These are phyloP conservation scores for Toxonevra muliebris DNA, from an alignment of 2,888 invertebrate genomes.

Conservation along the genomic window DNA sequence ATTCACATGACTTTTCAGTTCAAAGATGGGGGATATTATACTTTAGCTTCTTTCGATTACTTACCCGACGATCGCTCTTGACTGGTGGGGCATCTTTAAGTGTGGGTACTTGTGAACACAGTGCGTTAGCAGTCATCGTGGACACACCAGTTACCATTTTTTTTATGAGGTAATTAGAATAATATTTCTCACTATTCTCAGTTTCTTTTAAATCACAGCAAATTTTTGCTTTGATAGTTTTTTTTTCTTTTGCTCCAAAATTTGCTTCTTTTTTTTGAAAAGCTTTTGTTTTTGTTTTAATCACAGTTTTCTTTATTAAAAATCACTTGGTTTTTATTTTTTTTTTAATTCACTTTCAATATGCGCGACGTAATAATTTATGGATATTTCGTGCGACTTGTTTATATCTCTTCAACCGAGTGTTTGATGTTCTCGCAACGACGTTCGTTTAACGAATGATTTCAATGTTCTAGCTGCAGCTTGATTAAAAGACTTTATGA, in stretches of 20 bases:
- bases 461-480: conserved; percentile 56
- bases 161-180: conserved; percentile 20
- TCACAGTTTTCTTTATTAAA: conserved; percentile 42
- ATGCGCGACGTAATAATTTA: conserved; percentile 35
- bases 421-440: conserved; percentile 46
- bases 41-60: conserved; percentile 41
- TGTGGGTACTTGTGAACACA: conserved; percentile 54
- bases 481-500: conserved; percentile 57
- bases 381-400: conserved; percentile 22
- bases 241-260: conserved; percentile 11
- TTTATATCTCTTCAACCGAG: conserved; percentile 18
- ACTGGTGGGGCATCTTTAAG: conserved; percentile 55
- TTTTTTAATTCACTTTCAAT: conserved; percentile 43
- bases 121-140: conserved; percentile 58
- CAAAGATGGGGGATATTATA: neutral
- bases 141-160: conserved; percentile 65
- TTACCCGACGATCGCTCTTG: conserved; percentile 65
- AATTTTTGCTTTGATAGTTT: conserved; percentile 37
- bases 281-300: conserved; percentile 38
- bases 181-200: conserved; percentile 2
- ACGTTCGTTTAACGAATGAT: conserved; percentile 61
- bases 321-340: conserved; percentile 37
- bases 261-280: conserved; percentile 43
- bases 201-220: conserved; percentile 40
- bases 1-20: neutral